A percentile compares a stretch with the other conserved stretches of the same genome.
These are phyloP conservation scores for Tetheella fluctuosa DNA, from an alignment of 2,888 invertebrate genomes.

Conservation along the genomic window DNA sequence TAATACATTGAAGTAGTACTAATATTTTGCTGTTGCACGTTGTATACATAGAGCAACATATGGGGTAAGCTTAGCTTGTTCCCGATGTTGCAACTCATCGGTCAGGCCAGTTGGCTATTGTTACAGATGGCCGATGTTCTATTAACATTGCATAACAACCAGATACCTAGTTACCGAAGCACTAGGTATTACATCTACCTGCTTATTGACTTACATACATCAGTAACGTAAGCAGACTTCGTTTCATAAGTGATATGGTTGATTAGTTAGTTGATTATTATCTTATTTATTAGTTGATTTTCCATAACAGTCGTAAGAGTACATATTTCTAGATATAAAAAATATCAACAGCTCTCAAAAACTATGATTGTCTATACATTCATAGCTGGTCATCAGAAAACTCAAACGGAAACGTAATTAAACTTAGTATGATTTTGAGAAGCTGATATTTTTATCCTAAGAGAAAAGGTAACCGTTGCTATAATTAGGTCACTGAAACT, in stretches of 20 bases:
- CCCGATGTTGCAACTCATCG: constrained; percentile 10
- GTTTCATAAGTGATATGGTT: constrained; percentile 1
- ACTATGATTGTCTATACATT: no score
- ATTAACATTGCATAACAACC: constrained; percentile 1
- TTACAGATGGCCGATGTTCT: constrained; percentile 4
- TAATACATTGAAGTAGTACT: no score
- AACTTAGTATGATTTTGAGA: not conserved
- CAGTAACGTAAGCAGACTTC: not conserved
- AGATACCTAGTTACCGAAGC: not conserved
- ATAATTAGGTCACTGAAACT: constrained; percentile 70
- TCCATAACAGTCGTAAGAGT: no score
- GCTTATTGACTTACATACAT: constrained; percentile 6
- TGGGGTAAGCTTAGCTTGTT: not conserved
- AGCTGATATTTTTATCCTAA: constrained; percentile 47
- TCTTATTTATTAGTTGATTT: no score
- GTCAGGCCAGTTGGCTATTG: constrained; percentile 2
- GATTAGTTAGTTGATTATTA: not conserved
- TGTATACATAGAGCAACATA: not conserved
- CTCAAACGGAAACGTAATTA: not conserved
- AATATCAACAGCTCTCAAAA: no score
- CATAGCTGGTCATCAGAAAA: no score
- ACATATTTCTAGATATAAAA: no score
- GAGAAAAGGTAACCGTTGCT: constrained; percentile 42
- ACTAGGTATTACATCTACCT: not conserved
- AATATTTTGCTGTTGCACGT: no score